Evolutionary conservation across 1,140 invertebrate genomes (phyloP), one percentile per base, ranked within the genome.

Genomic region (Cyrtorhinus lividipennis): DNA sequence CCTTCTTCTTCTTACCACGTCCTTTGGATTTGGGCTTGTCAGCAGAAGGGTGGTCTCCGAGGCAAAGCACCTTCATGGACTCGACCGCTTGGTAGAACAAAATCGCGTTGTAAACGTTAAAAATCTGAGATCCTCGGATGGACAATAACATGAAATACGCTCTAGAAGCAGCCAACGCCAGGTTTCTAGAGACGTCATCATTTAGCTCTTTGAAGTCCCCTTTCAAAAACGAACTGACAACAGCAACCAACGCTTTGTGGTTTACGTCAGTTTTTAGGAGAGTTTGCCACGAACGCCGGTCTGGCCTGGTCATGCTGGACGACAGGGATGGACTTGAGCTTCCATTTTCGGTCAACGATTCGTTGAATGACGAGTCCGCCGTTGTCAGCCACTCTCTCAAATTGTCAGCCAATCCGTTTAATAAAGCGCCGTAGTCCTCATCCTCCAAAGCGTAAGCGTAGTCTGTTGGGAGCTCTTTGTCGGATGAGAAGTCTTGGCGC

Each of bases 91-190:
- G 71, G 24, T 76, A 67, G 67, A 77, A 83, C 8, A 83, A 67
- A 44, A 78, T 77, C 1, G 79, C 74, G 66, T 82, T 79, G 68
- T 81, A 83, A 0, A 83, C 71, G 44, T 77, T 70, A 68, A 79
- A 82, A 1, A 78, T 77, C 56, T 72, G 74, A 65, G 80, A 81
- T 5, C 80, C 81, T 30, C 77, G 75, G 24, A 81, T 68, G n/a
- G 73, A 68, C 20, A 81, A 65, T 1, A 79, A 66, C 3, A 72
- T 69, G 25, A 79, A 72, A 67, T 80, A 81, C 0, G 79, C 61
- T 61, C 74, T 74, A 8, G 74, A 72, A 1, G 77, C 76, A 24
- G 70, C 65, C 1, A 79, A 67, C 66, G 75, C 76, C 3, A 70
- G 65, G 56, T 74, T 69, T 18, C 73, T 69, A 2, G 71, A 66